Evolutionary conservation across 1,140 invertebrate genomes (phyloP).

Genomic region (Macrobrachium rosenbergii): DNA sequence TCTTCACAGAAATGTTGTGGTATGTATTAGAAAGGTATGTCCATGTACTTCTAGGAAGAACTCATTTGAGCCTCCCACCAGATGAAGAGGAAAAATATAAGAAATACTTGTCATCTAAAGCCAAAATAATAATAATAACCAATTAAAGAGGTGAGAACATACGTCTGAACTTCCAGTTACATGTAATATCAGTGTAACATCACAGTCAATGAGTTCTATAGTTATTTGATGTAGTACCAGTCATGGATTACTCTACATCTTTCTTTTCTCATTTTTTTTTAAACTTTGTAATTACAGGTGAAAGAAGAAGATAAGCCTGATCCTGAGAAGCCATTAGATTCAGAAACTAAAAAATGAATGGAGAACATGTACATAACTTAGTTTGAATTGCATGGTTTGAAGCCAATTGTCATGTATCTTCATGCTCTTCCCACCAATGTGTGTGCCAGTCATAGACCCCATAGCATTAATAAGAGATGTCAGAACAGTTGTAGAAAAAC

Average conservation of each 20-base stretch:
- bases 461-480: conserved; percentile 91
- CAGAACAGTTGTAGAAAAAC: conserved; percentile 87
- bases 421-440: conserved; percentile 85
- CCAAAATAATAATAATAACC: conserved; percentile 59
- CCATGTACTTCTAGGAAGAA: conserved; percentile 85
- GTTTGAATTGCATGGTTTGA: conserved; percentile 89
- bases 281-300: not conserved
- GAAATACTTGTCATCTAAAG: conserved; percentile 29
- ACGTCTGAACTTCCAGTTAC: not conserved
- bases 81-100: conserved; percentile 60
- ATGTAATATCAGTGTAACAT: not conserved
- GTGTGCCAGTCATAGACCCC: conserved; percentile 92
- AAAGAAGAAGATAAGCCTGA: too few species aligned
- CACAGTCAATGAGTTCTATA: not conserved
- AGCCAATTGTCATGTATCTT: conserved; percentile 92
- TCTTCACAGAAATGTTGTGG: conserved; percentile 98
- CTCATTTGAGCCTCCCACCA: conserved; percentile 75
- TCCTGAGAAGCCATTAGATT: too few species aligned
- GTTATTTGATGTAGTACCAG: too few species aligned
- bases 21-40: conserved; percentile 96
- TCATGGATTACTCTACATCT: too few species aligned
- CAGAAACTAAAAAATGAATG: not conserved
- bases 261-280: not conserved
- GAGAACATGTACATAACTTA: conserved; percentile 71
- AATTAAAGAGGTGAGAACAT: conserved; percentile 33